These are phyloP conservation scores for Caenorhabditis auriculariae DNA, from an alignment of 2,888 invertebrate genomes.

Conservation along the genomic window DNA sequence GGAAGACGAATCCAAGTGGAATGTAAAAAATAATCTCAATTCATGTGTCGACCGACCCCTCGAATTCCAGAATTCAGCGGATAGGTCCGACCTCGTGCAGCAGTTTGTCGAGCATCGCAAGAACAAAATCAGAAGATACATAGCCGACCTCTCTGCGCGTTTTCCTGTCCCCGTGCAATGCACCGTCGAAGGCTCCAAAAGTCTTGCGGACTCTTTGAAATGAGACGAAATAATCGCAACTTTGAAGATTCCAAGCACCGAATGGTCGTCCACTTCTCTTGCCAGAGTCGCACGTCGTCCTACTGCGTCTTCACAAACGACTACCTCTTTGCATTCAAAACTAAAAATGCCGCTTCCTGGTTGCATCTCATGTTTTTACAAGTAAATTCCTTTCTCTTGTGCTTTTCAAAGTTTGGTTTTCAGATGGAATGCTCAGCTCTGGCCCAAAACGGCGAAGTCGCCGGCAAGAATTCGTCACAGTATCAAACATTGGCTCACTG, in stretches of 20 bases:
- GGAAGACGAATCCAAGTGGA: constrained; percentile 27
- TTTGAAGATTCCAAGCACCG: constrained; percentile 75
- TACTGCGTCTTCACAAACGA: constrained; percentile 79
- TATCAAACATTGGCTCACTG: constrained; percentile 74
- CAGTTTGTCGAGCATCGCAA: constrained; percentile 94
- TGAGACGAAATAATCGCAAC: not conserved
- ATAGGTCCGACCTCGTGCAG: constrained; percentile 72
- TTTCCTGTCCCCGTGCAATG: constrained; percentile 89
- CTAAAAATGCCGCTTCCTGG: constrained; percentile 83
- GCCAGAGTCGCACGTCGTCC: constrained; percentile 77
- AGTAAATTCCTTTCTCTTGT: constrained; percentile 64
- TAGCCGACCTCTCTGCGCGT: constrained; percentile 81
- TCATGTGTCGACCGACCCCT: not conserved
- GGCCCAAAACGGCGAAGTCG: constrained; percentile 64
- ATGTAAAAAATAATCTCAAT: no score
- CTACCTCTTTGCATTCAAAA: constrained; percentile 67
- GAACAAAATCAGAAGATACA: constrained; percentile 85
- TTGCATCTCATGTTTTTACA: constrained; percentile 94
- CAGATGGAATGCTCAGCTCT: constrained; percentile 47
- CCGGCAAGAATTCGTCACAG: constrained; percentile 65
- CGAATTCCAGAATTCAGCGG: constrained; percentile 17
- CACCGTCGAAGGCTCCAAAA: constrained; percentile 78
- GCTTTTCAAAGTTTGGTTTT: constrained; percentile 4
- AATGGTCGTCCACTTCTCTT: constrained; percentile 84
- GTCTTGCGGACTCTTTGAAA: constrained; percentile 6